A percentile compares a stretch with the other conserved stretches of the same genome.
Evolutionary conservation across 2,113 vertebrate species (phyloP).

Genomic region (Lophura nycthemera): DNA sequence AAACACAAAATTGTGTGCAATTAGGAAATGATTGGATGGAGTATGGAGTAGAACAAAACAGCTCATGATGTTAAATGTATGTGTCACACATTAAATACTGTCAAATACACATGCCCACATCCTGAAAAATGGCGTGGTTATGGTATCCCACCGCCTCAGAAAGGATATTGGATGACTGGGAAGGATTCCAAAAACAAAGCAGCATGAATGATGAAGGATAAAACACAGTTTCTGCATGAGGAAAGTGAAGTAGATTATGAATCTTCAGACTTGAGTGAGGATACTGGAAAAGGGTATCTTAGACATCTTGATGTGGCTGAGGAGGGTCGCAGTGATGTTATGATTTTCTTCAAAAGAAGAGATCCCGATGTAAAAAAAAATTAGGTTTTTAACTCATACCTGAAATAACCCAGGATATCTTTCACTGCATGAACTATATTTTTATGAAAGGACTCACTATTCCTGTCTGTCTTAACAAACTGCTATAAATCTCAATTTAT

Average conservation of each 20-base stretch:
- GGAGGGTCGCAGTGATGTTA: not conserved
- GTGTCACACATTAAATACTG: not conserved
- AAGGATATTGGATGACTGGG: not conserved
- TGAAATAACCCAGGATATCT: not conserved
- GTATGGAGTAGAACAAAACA: not conserved
- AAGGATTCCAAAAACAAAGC: not conserved
- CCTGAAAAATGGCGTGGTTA: not conserved
- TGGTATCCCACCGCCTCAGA: not conserved
- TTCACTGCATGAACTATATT: not conserved
- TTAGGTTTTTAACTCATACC: not conserved
- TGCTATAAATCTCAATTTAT: not conserved
- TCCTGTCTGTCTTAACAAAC: not conserved
- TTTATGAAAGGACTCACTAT: not conserved
- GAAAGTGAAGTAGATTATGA: not conserved
- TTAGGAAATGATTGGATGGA: not conserved
- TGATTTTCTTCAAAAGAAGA: not conserved
- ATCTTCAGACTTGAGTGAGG: not conserved
- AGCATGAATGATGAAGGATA: not conserved
- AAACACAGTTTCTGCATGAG: not conserved
- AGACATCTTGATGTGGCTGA: not conserved
- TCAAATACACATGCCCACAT: not conserved
- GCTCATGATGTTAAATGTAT: rapidly evolving
- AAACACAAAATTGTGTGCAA: not conserved
- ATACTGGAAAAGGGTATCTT: not conserved
- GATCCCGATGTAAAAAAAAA: not conserved